Evolutionary conservation across 2,113 vertebrate genomes (phyloP), one percentile per base, ranked within the genome.

Genomic region (Pterophyllum scalare): DNA sequence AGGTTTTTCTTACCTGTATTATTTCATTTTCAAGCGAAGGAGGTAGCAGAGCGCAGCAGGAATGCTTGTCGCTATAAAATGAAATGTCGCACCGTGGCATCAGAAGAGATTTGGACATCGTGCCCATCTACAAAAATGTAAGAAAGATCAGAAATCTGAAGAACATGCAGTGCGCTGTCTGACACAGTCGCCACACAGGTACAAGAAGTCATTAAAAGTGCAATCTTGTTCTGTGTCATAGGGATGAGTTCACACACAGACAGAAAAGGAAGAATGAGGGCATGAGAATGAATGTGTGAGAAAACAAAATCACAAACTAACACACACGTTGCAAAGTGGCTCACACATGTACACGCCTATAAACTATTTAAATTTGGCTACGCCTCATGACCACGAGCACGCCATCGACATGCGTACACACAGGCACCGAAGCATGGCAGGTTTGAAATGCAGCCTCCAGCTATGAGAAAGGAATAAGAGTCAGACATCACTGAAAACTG

Each of bases 171-270:
- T 14, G 49, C 87, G 80, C 59, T 59, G 64, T 70, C 79, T 75
- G 91, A 88, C 89, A 88, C 59, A 79, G 87, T 74, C 11, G 6
- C 64, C 28, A 22, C 84, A 6, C 77, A 74, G 81, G 82, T 90
- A 93, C 88, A 92, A 79, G 88, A 83, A 94, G 75, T 87, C 81
- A 94, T 93, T 91, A 93, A 92, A 81, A 60, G 81, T 77, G 80
- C 79, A 92, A 87, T 91, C 79, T 43, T 77, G 79, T 83, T 82
- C 60, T 0, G 17, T 83, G 90, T 89, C 54, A 24, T 9, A 82
- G 64, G 75, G 82, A 87, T 58, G 65, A 64, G 33, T 7, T 14
- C 56, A 4, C 77, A 3, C 60, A 65, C 24, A 67, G 20, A 77
- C 13, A 14, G 11, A 14, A 38, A 20, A 28, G 40, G 64, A 26